Percentiles rank a stretch among this genome's conserved stretches.
phyloP scores from a whole-genome alignment of 2,888 invertebrate genomes.

The Amphiduros pacificus region DNA sequence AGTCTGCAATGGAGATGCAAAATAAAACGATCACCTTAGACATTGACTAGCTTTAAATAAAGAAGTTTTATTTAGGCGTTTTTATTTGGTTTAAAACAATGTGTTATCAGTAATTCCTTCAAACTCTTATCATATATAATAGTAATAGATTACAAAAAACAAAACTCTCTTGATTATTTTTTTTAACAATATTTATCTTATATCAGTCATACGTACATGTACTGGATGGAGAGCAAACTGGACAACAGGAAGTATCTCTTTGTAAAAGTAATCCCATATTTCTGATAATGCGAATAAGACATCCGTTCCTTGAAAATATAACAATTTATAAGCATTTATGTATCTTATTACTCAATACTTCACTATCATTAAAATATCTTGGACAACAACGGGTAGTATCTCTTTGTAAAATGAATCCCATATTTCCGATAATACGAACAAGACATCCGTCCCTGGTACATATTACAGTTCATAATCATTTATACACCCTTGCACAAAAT shows the following conservation, averaged over 20 bases:
- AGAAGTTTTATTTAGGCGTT: too few species aligned
- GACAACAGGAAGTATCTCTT: constrained; percentile 41
- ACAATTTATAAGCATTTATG: not conserved
- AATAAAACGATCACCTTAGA: not conserved
- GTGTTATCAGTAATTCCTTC: too few species aligned
- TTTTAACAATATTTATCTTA: not conserved
- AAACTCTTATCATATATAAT: too few species aligned
- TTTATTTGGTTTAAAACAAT: too few species aligned
- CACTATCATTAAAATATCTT: too few species aligned
- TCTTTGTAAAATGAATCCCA: constrained; percentile 48
- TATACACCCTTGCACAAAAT: too few species aligned
- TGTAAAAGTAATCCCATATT: constrained; percentile 49
- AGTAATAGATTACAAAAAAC: too few species aligned
- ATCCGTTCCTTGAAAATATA: constrained; percentile 1
- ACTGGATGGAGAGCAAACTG: constrained; percentile 45
- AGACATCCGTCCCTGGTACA: too few species aligned
- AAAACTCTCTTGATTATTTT: not conserved
- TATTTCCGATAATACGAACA: too few species aligned
- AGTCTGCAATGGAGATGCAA: constrained; percentile 30
- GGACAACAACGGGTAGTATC: constrained; percentile 41
- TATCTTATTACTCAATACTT: not conserved
- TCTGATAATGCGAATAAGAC: constrained; percentile 39
- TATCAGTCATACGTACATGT: constrained; percentile 29
- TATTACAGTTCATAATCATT: too few species aligned
- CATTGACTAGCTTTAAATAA: too few species aligned